Percentiles rank a stretch among this genome's conserved stretches.
These are phyloP conservation scores for Eolophus roseicapilla DNA, from an alignment of 2,113 vertebrate genomes.

Conservation along the genomic window DNA sequence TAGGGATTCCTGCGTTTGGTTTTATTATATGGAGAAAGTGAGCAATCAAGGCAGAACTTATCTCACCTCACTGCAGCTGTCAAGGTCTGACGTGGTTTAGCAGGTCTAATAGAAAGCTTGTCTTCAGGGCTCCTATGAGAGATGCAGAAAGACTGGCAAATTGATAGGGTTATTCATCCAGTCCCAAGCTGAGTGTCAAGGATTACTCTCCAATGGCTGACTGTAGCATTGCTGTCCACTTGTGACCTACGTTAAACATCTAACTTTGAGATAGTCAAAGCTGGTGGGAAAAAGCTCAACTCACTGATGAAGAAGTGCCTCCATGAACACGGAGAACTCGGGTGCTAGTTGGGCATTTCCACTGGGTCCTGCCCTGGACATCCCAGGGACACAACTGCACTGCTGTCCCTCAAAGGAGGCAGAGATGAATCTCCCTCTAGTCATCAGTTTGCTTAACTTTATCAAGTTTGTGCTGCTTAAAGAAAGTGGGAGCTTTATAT, in stretches of 20 bases:
- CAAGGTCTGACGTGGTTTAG: not conserved
- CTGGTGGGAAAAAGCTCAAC: not conserved
- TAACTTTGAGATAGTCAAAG: not conserved
- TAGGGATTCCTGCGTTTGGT: not conserved
- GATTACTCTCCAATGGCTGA: not conserved
- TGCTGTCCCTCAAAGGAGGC: not conserved
- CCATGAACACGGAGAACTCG: not conserved
- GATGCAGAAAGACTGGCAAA: not conserved
- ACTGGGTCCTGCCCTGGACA: accelerated
- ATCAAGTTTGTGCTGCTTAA: not conserved
- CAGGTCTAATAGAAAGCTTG: not conserved
- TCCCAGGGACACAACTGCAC: not conserved
- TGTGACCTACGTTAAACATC: not conserved
- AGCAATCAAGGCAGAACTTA: not conserved
- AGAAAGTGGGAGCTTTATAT: not conserved
- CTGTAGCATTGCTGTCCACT: accelerated
- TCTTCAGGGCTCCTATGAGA: not conserved
- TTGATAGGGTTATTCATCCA: not conserved
- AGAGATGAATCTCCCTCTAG: not conserved
- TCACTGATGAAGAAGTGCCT: not conserved
- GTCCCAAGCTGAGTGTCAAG: not conserved
- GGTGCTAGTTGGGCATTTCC: not conserved
- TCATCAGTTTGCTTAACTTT: not conserved
- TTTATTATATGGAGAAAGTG: not conserved
- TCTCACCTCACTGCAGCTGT: not conserved